Evolutionary conservation across 2,797 vertebrate species (phyloP), one percentile per base, ranked within the genome.

Genomic region (Tachyglossus aculeatus): DNA sequence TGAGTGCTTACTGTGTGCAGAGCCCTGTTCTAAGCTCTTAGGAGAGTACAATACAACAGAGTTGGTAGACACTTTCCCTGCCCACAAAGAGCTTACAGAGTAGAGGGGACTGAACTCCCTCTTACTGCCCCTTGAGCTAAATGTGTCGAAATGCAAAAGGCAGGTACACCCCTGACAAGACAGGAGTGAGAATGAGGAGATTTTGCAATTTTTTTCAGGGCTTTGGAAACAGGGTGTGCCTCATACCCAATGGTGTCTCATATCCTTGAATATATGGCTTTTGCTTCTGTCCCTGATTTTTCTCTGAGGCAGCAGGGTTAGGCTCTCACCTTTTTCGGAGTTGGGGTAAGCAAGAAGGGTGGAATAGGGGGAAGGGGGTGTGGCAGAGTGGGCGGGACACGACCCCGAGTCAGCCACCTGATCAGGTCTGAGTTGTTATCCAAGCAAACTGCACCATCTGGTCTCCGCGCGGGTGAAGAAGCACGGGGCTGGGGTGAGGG

Each of bases 171-270:
- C n/a, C n/a, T n/a, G n/a, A 44, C 34, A 24, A 1, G 1, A 48
- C 66, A 14, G 18, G 27, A 59, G 24, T 1, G 41, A 40, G 51
- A 37, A 41, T 36, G 60, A n/a, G 39, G 62, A 27, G n/a, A 29
- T 68, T 68, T 64, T 43, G 55, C 51, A 77, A 71, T 45, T 22
- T 44, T 48, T 58, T 31, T 21, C 21, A 53, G n/a, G 32, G 58
- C 2, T 16, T 39, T 32, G 60, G 54, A 32, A 44, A 24, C 48
- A 62, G 67, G 61, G 74, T 2, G 53, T 44, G 81, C 59, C 56
- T 10, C 24, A 13, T 21, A 36, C 43, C 47, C 22, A 15, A 53
- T 27, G 39, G 34, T 15, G 15, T 18, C 38, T 47, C 18, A 6
- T 4, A 3, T 5, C 19, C 58, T 22, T 33, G 11, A 22, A 22